Evolutionary conservation across 2,888 invertebrate genomes (phyloP).

Genomic region (Eulithis testata): DNA sequence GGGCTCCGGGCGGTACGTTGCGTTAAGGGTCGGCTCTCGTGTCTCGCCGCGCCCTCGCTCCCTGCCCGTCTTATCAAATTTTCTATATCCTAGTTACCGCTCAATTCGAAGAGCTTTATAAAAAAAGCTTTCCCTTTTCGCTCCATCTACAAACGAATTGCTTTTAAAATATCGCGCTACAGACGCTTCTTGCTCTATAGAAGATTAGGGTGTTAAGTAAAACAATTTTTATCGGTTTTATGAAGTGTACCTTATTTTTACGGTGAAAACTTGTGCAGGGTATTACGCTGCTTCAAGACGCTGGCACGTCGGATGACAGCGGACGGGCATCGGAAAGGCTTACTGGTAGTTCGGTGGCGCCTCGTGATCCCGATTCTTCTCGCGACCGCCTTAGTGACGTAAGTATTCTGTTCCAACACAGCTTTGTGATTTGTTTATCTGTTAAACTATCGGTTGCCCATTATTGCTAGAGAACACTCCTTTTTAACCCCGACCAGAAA

Average conservation of each 20-base stretch:
- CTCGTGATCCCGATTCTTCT: slow-evolving; percentile 92
- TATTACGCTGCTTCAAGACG: slow-evolving; percentile 90
- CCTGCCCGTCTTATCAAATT: slow-evolving; percentile 77
- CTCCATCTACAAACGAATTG: slow-evolving; percentile 65
- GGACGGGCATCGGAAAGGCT: slow-evolving; percentile 92
- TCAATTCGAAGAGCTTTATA: slow-evolving; percentile 74
- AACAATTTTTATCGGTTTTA: slow-evolving; percentile 47
- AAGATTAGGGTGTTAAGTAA: slow-evolving; percentile 46
- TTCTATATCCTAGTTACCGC: slow-evolving; percentile 79
- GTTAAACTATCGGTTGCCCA: slow-evolving; percentile 38
- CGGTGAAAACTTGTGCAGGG: slow-evolving; percentile 82
- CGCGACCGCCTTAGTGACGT: slow-evolving; percentile 94
- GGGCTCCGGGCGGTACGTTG: slow-evolving; percentile 74
- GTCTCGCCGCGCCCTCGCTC: slow-evolving; percentile 56
- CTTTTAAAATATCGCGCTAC: slow-evolving; percentile 65
- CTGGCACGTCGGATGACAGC: slow-evolving; percentile 94
- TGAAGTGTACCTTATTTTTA: slow-evolving; percentile 54
- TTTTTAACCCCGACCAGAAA: background rate
- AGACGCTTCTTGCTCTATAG: slow-evolving; percentile 56
- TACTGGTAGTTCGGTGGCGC: slow-evolving; percentile 90
- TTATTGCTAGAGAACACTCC: slow-evolving; percentile 22
- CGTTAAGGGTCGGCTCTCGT: slow-evolving; percentile 72
- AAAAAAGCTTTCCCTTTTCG: slow-evolving; percentile 67
- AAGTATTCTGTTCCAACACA: slow-evolving; percentile 74
- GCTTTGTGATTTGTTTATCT: slow-evolving; percentile 34